Evolutionary conservation across 2,888 invertebrate genomes (phyloP), one percentile per base, ranked within the genome.

Genomic region (Colletes collaris): DNA sequence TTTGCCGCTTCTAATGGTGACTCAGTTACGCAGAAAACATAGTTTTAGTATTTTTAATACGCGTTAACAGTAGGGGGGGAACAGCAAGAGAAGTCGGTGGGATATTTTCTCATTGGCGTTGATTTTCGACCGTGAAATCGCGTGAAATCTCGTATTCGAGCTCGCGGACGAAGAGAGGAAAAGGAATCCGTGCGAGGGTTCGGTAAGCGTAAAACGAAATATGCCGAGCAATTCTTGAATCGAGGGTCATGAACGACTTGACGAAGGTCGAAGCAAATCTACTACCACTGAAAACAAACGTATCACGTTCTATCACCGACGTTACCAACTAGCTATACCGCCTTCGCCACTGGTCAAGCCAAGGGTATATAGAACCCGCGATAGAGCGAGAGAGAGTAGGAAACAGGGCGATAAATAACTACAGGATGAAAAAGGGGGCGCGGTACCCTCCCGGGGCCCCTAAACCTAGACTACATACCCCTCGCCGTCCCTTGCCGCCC

Each of bases 401-500:
- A 84, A 85, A 86, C 88, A 89, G 88, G 89, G 87, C 90, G 90
- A 92, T 92, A 91, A 92, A 92, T 92, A 92, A 91, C 92, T 89
- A 89, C 90, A 90, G 91, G 89, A 92, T 91, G 91, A 92, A 92
- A 91, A 92, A 91, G 91, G 91, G 92, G 91, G 91, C 88, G 90
- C 89, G 88, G 89, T 90, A 90, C 91, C 91, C 91, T 90, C 91
- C 90, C 90, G 92, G 92, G 92, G 91, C 90, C 91, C 92, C 91
- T 90, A 92, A 92, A 92, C 90, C 91, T 90, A 92, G 90, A 87
- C 91, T 90, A 88, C 87, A 89, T 82, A 84, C 79, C 82, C 85
- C 87, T 85, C 82, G 74, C 74, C 78, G 56, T 82, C 83, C 84
- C 87, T 84, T 79, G 81, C 83, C 70, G 35, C 78, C 79, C 80